Evolutionary conservation across 2,888 invertebrate species (phyloP).

Genomic region (Drosophila cognata): DNA sequence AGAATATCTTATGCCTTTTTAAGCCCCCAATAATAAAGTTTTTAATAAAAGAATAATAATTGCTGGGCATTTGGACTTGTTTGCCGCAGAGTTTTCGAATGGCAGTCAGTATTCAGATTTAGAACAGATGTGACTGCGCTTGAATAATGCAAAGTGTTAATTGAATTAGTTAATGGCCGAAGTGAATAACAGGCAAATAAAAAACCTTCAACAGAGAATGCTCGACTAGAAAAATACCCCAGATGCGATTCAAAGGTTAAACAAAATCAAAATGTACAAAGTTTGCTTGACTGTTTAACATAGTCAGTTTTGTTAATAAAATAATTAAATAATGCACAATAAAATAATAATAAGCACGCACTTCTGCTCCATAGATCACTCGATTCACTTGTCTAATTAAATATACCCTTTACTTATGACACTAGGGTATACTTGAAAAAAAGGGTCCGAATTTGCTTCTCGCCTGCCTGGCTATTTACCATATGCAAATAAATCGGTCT

Average conservation of each 20-base stretch:
- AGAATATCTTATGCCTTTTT: neutral
- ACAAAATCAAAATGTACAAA: neutral
- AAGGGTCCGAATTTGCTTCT: conserved; percentile 43
- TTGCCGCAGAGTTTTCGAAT: conserved; percentile 19
- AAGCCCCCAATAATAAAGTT: neutral
- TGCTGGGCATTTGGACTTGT: neutral
- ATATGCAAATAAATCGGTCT: conserved; percentile 73
- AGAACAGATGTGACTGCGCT: conserved; percentile 23
- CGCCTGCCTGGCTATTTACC: conserved; percentile 57
- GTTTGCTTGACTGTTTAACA: neutral
- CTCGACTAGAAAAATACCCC: conserved; percentile 10
- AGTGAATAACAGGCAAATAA: conserved; percentile 22
- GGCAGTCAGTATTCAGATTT: conserved; percentile 38
- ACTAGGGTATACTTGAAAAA: conserved; percentile 39
- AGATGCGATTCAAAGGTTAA: neutral
- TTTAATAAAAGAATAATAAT: conserved; percentile 5
- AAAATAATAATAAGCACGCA: neutral
- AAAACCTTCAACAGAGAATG: neutral
- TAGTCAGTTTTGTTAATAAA: neutral
- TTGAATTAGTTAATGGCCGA: conserved; percentile 69
- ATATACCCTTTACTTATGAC: neutral
- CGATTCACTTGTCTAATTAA: neutral
- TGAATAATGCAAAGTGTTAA: conserved; percentile 67
- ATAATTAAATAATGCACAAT: neutral
- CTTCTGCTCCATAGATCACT: neutral